A percentile compares a stretch with the other conserved stretches of the same genome.
These are phyloP conservation scores for Cacoxenus indagator DNA, from an alignment of 2,888 invertebrate genomes.

Conservation along the genomic window DNA sequence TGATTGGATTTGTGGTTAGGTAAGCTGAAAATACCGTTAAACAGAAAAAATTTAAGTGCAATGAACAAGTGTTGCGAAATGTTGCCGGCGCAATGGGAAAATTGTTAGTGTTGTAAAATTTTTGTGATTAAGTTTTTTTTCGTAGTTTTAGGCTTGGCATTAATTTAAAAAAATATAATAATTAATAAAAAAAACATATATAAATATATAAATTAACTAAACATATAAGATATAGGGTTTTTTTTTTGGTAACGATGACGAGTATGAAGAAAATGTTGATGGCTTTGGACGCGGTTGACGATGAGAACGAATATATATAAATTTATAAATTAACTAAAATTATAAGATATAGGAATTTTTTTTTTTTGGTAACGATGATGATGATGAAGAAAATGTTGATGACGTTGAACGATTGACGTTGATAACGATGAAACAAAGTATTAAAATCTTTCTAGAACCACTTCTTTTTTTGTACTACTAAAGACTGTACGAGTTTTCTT, in stretches of 20 bases:
- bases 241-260: not conserved
- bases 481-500: constrained; percentile 22
- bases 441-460: constrained; percentile 17
- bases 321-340: not conserved
- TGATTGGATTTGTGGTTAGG: not conserved
- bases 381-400: not conserved
- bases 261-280: not conserved
- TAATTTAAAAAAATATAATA: not conserved
- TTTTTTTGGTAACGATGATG: constrained; percentile 1
- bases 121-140: constrained; percentile 31
- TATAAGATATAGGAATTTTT: not conserved
- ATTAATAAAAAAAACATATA: not conserved
- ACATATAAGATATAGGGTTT: not conserved
- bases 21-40: not conserved
- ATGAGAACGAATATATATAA: not conserved
- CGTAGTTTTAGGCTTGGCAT: not conserved
- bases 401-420: not conserved
- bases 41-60: constrained; percentile 32
- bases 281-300: not conserved
- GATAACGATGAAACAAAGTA: constrained; percentile 19
- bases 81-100: not conserved
- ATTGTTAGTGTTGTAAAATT: constrained; percentile 15
- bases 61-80: constrained; percentile 34
- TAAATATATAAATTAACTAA: not conserved
- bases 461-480: constrained; percentile 17